Evolutionary conservation across 2,797 vertebrate genomes (phyloP).

Genomic region (Petrocephalus sullivani): DNA sequence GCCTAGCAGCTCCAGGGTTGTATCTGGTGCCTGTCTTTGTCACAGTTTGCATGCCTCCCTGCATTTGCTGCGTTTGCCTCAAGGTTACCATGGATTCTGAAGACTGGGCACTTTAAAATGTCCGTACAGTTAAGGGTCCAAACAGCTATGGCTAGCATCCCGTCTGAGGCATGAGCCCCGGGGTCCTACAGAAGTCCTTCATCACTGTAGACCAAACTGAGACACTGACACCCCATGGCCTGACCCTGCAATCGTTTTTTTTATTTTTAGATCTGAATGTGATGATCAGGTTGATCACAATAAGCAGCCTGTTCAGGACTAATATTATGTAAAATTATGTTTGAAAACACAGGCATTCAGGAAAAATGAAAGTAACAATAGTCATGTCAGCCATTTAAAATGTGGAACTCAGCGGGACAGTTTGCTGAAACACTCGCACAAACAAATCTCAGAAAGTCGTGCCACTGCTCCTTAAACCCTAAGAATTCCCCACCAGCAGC

Average conservation of each 20-base stretch:
- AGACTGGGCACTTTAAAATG: too few species aligned
- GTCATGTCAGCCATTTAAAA: background rate
- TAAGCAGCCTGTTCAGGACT: background rate
- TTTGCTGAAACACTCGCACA: background rate
- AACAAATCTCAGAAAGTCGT: background rate
- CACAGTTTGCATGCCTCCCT: background rate
- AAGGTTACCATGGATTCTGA: background rate
- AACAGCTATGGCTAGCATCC: background rate
- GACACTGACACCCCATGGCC: background rate
- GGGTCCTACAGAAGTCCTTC: background rate
- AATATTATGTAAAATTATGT: background rate
- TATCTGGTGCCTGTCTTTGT: background rate
- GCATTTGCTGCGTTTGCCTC: background rate
- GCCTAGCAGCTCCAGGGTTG: background rate
- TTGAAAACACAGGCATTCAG: background rate
- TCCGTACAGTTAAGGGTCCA: too few species aligned
- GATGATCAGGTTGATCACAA: background rate
- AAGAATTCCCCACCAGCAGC: background rate
- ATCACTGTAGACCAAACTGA: background rate
- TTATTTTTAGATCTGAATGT: background rate
- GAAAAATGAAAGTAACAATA: background rate
- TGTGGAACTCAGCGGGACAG: background rate
- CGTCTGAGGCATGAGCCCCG: background rate
- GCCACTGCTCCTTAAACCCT: background rate
- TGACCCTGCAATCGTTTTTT: background rate